These are phyloP conservation scores for Morpho achilles DNA, from an alignment of 2,888 invertebrate genomes.

Conservation along the genomic window DNA sequence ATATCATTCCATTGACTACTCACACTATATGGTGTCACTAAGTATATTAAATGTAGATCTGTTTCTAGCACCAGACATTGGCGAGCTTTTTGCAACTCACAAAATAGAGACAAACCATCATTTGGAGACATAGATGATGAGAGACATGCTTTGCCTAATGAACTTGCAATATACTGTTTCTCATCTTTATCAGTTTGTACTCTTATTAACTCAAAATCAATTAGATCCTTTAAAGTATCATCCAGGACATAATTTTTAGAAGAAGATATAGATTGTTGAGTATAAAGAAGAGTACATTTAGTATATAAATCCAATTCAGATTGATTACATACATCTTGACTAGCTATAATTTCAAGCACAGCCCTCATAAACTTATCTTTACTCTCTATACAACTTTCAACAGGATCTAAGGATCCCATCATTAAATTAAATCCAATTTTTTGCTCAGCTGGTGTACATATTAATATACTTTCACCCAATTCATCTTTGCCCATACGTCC, in stretches of 20 bases:
- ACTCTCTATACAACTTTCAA: slow-evolving; percentile 89
- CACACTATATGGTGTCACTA: slow-evolving; percentile 96
- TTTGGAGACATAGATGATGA: slow-evolving; percentile 96
- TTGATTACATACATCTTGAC: slow-evolving; percentile 87
- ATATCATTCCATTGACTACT: slow-evolving; percentile 88
- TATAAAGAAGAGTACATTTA: slow-evolving; percentile 85
- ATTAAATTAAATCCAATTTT: slow-evolving; percentile 85
- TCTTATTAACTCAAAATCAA: slow-evolving; percentile 90
- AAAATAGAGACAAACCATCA: slow-evolving; percentile 93
- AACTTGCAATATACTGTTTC: slow-evolving; percentile 85
- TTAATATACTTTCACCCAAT: slow-evolving; percentile 92
- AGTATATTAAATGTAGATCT: slow-evolving; percentile 96
- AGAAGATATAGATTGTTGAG: slow-evolving; percentile 42
- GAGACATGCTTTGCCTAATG: slow-evolving; percentile 94
- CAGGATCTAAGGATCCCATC: slow-evolving; percentile 82
- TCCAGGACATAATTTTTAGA: slow-evolving; percentile 50
- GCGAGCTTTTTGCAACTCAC: slow-evolving; percentile 93
- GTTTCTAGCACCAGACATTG: slow-evolving; percentile 95
- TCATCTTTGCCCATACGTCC: slow-evolving; percentile 92
- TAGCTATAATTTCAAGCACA: slow-evolving; percentile 90
- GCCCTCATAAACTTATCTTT: slow-evolving; percentile 87
- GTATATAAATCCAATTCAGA: slow-evolving; percentile 87
- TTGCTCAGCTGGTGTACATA: slow-evolving; percentile 89
- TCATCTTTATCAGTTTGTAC: slow-evolving; percentile 73
- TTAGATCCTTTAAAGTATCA: slow-evolving; percentile 84